Evolutionary conservation across 2,797 vertebrate genomes (phyloP).

Genomic region (Danio jaintianensis): DNA sequence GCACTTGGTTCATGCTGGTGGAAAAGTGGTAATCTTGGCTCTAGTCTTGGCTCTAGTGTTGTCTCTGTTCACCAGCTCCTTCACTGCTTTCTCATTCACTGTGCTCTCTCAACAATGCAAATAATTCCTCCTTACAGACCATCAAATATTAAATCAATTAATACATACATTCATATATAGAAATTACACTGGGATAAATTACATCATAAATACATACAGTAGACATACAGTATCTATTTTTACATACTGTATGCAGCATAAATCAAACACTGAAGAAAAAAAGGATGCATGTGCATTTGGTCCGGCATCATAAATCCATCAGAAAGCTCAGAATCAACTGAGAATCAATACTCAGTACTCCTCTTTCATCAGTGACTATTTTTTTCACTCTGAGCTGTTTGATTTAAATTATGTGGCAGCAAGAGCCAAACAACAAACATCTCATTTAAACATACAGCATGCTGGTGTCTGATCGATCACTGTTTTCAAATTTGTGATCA

Average conservation of each 20-base stretch:
- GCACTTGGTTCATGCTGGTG: too few species aligned
- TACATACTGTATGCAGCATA: neutral
- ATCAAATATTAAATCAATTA: too few species aligned
- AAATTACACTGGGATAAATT: too few species aligned
- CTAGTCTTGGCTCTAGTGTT: too few species aligned
- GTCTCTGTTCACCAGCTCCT: too few species aligned
- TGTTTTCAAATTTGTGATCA: neutral
- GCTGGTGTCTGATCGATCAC: neutral
- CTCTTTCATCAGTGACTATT: neutral
- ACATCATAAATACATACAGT: neutral
- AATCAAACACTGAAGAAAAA: neutral
- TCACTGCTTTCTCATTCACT: too few species aligned
- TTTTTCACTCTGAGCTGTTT: conserved; percentile 2
- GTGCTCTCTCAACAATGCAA: too few species aligned
- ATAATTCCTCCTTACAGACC: too few species aligned
- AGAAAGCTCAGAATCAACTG: neutral
- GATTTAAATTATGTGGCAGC: neutral
- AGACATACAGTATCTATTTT: neutral
- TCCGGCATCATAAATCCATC: neutral
- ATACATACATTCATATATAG: too few species aligned
- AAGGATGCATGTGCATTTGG: neutral
- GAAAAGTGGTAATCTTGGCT: too few species aligned
- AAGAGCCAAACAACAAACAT: conserved; percentile 15
- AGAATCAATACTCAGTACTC: conserved; percentile 8
- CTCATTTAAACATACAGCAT: neutral